Evolutionary conservation across 2,113 vertebrate species (phyloP).

Genomic region (Orientallactaga bullata): DNA sequence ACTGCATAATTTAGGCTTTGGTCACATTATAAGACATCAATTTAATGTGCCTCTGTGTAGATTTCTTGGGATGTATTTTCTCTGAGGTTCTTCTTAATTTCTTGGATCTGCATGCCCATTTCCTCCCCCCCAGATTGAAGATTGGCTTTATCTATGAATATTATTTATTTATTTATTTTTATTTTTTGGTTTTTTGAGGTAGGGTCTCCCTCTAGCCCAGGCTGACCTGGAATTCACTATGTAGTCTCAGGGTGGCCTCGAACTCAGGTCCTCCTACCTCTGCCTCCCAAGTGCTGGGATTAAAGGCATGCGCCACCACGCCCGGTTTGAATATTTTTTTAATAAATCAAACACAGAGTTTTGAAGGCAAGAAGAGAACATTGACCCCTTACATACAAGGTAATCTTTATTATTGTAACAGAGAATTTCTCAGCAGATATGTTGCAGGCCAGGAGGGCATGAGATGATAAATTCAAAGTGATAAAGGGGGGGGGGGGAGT

Average conservation of each 20-base stretch:
- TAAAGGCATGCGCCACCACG: too few species aligned
- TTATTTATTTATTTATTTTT: background rate
- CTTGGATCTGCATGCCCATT: background rate
- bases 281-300: too few species aligned
- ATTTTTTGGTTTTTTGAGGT: background rate
- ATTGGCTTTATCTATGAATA: background rate
- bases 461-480: too few species aligned
- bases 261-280: too few species aligned
- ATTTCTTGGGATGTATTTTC: background rate
- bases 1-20: fast-evolving
- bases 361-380: background rate
- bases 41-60: background rate
- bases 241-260: too few species aligned
- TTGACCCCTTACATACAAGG: background rate
- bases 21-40: background rate
- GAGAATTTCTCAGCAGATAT: background rate
- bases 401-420: background rate
- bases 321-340: background rate
- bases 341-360: background rate
- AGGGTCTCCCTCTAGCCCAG: too few species aligned
- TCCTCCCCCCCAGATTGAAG: too few species aligned
- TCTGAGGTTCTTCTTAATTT: background rate
- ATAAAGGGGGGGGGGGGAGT: too few species aligned
- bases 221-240: too few species aligned
- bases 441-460: too few species aligned